A percentile compares a stretch with the other conserved stretches of the same genome.
Conservation (phyloP, 92 coral and sea anemone species). For the Parazoanthus swiftii region DNA sequence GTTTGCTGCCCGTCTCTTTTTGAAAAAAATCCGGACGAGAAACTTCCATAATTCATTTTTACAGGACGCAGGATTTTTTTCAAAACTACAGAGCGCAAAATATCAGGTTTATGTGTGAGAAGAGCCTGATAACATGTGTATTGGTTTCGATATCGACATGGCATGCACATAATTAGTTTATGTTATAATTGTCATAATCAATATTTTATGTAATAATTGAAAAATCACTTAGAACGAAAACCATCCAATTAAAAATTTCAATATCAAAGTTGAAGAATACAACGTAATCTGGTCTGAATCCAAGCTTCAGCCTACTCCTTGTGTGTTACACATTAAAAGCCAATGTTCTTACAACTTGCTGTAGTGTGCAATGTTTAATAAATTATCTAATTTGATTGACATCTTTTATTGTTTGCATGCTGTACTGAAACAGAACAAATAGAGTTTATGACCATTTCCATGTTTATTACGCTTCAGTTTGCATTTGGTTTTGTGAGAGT, state of each 20-base stretch:
- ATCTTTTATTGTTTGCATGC: neutral
- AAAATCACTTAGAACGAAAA: constrained; percentile 18
- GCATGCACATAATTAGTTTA: constrained; percentile 9
- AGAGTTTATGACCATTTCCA: neutral
- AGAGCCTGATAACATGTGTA: constrained; percentile 11
- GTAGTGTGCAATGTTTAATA: neutral
- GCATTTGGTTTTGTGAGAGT: constrained; percentile 1
- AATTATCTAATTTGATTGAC: neutral
- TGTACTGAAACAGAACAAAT: neutral
- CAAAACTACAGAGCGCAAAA: constrained; percentile 19
- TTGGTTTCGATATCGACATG: constrained; percentile 26
- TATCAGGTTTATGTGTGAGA: constrained; percentile 23
- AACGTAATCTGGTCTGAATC: constrained; percentile 17
- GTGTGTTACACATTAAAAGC: constrained; percentile 9
- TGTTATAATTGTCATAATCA: neutral
- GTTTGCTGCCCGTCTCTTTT: neutral
- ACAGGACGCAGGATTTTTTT: constrained; percentile 10
- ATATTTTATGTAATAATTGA: neutral
- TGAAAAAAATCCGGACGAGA: constrained; percentile 3
- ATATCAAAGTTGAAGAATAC: neutral
- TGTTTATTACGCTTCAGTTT: neutral
- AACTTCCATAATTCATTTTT: constrained; percentile 23
- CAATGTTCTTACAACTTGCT: constrained; percentile 14
- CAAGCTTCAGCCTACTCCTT: constrained; percentile 23
- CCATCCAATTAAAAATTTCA: neutral